phyloP scores from a whole-genome alignment of 1,140 invertebrate genomes.

The Eulimnadia texana region DNA sequence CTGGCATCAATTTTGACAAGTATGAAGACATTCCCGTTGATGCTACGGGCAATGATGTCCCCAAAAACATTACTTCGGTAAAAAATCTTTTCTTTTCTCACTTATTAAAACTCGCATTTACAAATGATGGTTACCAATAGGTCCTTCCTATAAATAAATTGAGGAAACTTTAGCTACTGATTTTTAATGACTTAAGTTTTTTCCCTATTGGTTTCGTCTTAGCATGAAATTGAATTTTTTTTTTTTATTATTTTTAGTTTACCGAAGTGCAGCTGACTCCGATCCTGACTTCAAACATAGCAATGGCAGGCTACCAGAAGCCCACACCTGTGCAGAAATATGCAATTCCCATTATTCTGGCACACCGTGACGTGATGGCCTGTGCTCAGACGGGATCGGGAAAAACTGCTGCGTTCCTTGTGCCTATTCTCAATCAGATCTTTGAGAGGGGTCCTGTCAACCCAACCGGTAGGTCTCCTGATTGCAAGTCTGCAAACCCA shows the following conservation, averaged over 20 bases:
- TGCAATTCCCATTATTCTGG: constrained; percentile 84
- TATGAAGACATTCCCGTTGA: constrained; percentile 99
- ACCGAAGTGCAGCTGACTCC: constrained; percentile 88
- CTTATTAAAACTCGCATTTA: not conserved
- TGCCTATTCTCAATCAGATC: constrained; percentile 92
- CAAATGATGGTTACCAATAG: not conserved
- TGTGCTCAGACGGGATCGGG: constrained; percentile 90
- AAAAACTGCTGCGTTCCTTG: constrained; percentile 92
- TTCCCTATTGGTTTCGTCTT: not conserved
- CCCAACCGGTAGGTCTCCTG: not conserved
- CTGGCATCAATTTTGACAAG: constrained; percentile 99
- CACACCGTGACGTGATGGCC: constrained; percentile 80
- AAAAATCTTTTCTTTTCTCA: constrained; percentile 14
- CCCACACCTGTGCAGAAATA: constrained; percentile 86
- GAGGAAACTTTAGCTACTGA: not conserved
- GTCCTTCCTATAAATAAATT: not conserved
- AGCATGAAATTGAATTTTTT: not conserved
- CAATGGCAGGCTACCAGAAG: constrained; percentile 69
- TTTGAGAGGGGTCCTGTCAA: constrained; percentile 55
- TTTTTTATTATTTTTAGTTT: constrained; percentile 65
- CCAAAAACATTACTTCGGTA: constrained; percentile 64
- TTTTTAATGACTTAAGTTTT: not conserved
- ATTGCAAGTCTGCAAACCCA: too few relatives aligned
- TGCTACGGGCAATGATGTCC: constrained; percentile 87
- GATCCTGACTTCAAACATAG: constrained; percentile 84